Base-by-base conservation (phyloP, 2,113 vertebrate genomes). In the Strix uralensis region DNA sequence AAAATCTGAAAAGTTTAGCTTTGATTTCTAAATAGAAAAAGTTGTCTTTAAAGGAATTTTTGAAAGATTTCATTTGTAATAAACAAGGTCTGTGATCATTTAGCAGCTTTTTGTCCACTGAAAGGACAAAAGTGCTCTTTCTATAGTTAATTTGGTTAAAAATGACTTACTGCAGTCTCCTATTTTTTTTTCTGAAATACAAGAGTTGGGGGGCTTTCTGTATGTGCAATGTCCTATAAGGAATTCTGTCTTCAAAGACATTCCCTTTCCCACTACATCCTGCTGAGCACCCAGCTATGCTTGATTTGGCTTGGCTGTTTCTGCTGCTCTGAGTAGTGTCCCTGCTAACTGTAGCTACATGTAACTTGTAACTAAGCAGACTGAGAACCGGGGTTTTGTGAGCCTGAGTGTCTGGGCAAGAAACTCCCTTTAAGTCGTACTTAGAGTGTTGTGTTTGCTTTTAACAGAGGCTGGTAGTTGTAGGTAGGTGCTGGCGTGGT, bases 151-250 rank as follows among this genome's bases (percentile, higher is more conserved):
- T 20, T 71, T 57, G 7, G 10, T 44, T 75, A 15, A 81, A 73
- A 73, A 42, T 36, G 2, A 32, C 21, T 62, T 66, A 6, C 3
- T 42, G 15, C 25, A 18, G n/a, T 42, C 26, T 47, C 17, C 34
- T 74, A 2, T 20, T 26, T 36, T 42, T 30, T 36, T 54, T 65
- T 17, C n/a, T 55, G 46, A 27, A 58, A 23, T 20, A 13, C 10
- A 17, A 5, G 40, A 17, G 30, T 14, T 15, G 8, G 5, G 7
- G 4, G 10, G 2, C 40, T 0, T 26, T 81, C 19, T 15, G 3
- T 70, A 7, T 42, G 19, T 49, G 3, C 6, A 19, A 0, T 51
- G 15, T 49, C 22, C 46, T 38, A 2, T 14, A 23, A 82, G 52
- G 77, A 72, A 27, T 54, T 55, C 30, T 55, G 27, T 66, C 7